These are phyloP conservation scores for Xylota sylvarum DNA, from an alignment of 2,888 invertebrate genomes.

Conservation along the genomic window DNA sequence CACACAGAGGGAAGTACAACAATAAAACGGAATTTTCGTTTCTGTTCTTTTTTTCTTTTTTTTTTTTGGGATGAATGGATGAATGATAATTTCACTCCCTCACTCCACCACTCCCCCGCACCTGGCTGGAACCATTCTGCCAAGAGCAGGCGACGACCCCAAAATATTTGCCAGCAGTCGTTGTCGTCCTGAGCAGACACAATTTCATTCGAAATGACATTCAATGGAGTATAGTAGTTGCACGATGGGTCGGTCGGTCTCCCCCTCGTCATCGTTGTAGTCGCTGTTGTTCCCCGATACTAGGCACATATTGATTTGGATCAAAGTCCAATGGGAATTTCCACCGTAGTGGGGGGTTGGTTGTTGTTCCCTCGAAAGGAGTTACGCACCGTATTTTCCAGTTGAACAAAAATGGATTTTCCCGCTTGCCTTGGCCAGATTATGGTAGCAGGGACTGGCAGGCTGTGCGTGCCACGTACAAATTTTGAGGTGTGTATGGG, in stretches of 20 bases:
- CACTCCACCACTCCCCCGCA: slow-evolving; percentile 9
- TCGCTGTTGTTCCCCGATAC: slow-evolving; percentile 35
- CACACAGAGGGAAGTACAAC: slow-evolving; percentile 54
- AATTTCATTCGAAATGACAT: slow-evolving; percentile 73
- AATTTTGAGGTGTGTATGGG: slow-evolving; percentile 72
- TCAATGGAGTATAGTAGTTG: slow-evolving; percentile 42
- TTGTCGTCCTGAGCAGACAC: slow-evolving; percentile 57
- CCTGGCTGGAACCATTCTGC: slow-evolving; percentile 56
- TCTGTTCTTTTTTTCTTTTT: slow-evolving; percentile 48
- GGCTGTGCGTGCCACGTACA: slow-evolving; percentile 68
- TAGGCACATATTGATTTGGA: slow-evolving; percentile 75
- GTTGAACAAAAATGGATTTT: slow-evolving; percentile 70
- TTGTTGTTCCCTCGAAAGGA: slow-evolving; percentile 48
- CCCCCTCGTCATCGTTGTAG: slow-evolving; percentile 11
- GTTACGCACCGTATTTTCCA: slow-evolving; percentile 75
- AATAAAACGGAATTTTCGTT: slow-evolving; percentile 68
- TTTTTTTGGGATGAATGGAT: slow-evolving; percentile 51
- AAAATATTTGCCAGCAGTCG: slow-evolving; percentile 54
- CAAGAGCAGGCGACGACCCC: slow-evolving; percentile 68
- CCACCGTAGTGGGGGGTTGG: slow-evolving; percentile 27
- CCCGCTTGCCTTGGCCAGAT: slow-evolving; percentile 50
- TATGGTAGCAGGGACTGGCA: slow-evolving; percentile 2
- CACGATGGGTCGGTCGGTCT: slow-evolving; percentile 33
- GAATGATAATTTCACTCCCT: slow-evolving; percentile 71
- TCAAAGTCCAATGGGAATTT: slow-evolving; percentile 75